These are phyloP conservation scores for Haliaeetus leucogaster DNA, from an alignment of 2,113 vertebrate species.

Conservation along the genomic window DNA sequence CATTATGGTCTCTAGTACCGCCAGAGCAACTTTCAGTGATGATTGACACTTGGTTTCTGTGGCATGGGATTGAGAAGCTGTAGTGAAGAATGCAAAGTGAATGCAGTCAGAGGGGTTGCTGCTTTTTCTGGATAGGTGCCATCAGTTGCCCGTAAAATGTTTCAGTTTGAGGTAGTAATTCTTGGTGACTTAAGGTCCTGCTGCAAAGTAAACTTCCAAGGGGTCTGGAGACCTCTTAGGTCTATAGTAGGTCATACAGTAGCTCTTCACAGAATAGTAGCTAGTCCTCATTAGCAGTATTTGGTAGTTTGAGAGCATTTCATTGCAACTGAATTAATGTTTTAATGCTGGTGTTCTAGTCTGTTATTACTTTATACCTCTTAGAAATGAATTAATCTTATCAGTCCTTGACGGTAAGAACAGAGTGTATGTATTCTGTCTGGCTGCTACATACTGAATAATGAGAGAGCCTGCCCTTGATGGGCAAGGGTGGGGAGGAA, in stretches of 20 bases:
- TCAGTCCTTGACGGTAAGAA: rapidly evolving
- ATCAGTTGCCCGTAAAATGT: not conserved
- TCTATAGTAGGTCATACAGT: not conserved
- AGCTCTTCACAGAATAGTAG: not conserved
- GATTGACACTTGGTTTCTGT: not conserved
- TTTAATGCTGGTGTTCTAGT: not conserved
- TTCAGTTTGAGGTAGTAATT: not conserved
- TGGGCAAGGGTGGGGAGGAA: not conserved
- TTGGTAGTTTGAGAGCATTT: not conserved
- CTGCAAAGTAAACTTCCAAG: not conserved
- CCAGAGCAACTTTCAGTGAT: not conserved
- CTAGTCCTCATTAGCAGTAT: not conserved
- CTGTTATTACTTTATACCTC: not conserved
- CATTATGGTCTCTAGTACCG: not conserved
- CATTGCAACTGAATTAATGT: not conserved
- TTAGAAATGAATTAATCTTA: not conserved
- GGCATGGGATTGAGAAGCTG: not conserved
- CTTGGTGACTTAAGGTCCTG: not conserved
- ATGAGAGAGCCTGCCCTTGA: not conserved
- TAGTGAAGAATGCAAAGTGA: not conserved
- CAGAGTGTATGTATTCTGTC: not conserved
- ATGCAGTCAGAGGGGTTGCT: not conserved
- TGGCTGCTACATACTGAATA: not conserved
- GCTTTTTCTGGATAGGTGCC: not conserved
- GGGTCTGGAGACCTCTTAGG: not conserved